Evolutionary conservation across 2,113 vertebrate species (phyloP).

Genomic region (Muscicapa adusta): DNA sequence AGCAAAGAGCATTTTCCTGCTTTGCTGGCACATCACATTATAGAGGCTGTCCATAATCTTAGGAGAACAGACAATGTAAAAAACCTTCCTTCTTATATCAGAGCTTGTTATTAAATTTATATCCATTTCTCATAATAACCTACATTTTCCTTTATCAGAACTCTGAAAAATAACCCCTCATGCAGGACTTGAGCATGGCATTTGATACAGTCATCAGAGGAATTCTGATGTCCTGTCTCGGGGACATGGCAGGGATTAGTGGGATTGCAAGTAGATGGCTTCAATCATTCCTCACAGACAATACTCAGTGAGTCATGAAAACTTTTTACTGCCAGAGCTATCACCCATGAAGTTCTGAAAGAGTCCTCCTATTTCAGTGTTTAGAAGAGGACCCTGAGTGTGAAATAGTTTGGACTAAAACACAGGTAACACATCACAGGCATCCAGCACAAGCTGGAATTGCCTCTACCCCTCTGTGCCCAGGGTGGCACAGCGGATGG

Average conservation of each 20-base stretch:
- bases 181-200: constrained; percentile 25
- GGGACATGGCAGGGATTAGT: constrained; percentile 48
- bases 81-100: constrained; percentile 58
- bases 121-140: constrained; percentile 64
- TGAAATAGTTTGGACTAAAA: neutral
- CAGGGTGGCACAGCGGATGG: neutral
- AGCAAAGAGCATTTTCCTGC: constrained; percentile 53
- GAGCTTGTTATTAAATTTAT: constrained; percentile 66
- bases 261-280: constrained; percentile 34
- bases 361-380: neutral
- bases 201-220: constrained; percentile 27
- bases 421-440: neutral
- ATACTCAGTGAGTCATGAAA: constrained; percentile 39
- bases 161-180: constrained; percentile 34
- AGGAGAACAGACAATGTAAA: constrained; percentile 62
- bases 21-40: constrained; percentile 61
- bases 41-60: constrained; percentile 55
- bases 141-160: constrained; percentile 46
- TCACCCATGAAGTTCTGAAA: constrained; percentile 45
- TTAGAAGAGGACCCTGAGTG: neutral
- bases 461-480: neutral
- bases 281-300: constrained; percentile 45
- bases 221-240: constrained; percentile 29
- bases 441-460: neutral
- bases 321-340: constrained; percentile 32